Percentiles rank a stretch among this genome's conserved stretches.
These are phyloP conservation scores for Zaprionus davidi DNA, from an alignment of 1,140 invertebrate species.

Conservation along the genomic window DNA sequence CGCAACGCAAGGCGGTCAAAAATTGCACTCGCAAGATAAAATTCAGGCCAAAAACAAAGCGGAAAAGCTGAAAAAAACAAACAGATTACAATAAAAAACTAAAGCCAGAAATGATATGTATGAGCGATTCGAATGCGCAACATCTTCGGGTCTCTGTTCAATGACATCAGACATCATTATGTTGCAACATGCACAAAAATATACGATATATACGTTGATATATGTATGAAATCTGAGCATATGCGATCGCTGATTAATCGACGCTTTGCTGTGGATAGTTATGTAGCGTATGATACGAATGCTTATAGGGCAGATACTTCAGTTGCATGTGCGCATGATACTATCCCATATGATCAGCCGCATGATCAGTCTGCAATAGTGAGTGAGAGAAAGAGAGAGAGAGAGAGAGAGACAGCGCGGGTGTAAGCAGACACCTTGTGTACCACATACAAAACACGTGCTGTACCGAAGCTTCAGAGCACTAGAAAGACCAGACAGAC, in stretches of 20 bases:
- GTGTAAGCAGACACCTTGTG: conserved; percentile 16
- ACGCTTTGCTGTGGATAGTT: conserved; percentile 6
- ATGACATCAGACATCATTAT: conserved; percentile 46
- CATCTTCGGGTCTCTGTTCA: conserved; percentile 44
- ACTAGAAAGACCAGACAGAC: background rate
- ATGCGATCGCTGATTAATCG: conserved; percentile 23
- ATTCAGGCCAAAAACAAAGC: conserved; percentile 50
- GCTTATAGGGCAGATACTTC: conserved; percentile 27
- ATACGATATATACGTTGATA: background rate
- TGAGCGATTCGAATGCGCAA: conserved; percentile 31
- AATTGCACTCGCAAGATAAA: conserved; percentile 53
- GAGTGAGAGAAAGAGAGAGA: background rate
- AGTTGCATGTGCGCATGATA: conserved; percentile 14
- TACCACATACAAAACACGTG: conserved; percentile 24
- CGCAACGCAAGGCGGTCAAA: conserved; percentile 34
- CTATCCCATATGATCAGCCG: conserved; percentile 7
- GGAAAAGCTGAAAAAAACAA: conserved; percentile 35
- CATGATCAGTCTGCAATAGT: conserved; percentile 6
- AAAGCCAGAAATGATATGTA: background rate
- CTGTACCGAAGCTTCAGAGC: conserved; percentile 7
- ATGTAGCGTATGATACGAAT: background rate
- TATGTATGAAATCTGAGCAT: conserved; percentile 19
- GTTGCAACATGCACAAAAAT: conserved; percentile 23
- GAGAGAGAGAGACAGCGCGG: too few relatives aligned
- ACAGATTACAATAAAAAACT: conserved; percentile 18